Base-by-base conservation (phyloP, 2,888 invertebrate genomes). In the Tricholauxania praeusta region DNA sequence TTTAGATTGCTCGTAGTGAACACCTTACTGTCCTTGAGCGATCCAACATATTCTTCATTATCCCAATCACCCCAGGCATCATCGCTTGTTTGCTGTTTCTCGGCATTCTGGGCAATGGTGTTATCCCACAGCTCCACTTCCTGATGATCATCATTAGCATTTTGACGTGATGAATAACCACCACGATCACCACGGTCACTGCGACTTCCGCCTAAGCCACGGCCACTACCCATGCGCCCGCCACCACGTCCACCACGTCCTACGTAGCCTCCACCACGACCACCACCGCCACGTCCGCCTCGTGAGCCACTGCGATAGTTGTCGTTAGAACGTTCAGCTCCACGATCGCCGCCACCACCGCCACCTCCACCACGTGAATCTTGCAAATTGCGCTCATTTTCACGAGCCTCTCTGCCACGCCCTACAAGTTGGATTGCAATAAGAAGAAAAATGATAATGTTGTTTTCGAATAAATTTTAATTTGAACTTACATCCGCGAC, bases 31-130 rank as follows among this genome's bases (percentile, higher is more conserved):
- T 98, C 97, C 77, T 96, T 94, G 75, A 97, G 90, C 79, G 96
- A 96, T 70, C 97, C 97, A 55, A 96, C 96, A 90, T 97, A 98
- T 86, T 97, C 97, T 87, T 97, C 97, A 83, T 92, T 94, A 88
- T 94, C 96, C 96, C 94, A 96, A 87, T 94, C 94, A 72, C 89
- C 89, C 90, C 90, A 90, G 52, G 89, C 88, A 80, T 90, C 90
- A 72, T 85, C 86, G 55, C 83, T 83, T 39, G 76, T 75, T 72
- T 82, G 78, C 63, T 85, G 86, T 75, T 86, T 86, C 19, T 86
- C 86, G 3, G 86, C 85, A 75, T 86, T 87, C 65, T 86, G 85
- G 47, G 87, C 87, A 74, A 87, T 85, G 86, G 83, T 87, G 72
- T 91, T 91, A 74, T 92, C 91, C 88, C 90, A 90, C n/a, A 90